These are phyloP conservation scores for Corvus moneduloides DNA, from an alignment of 2,113 vertebrate species.

Conservation along the genomic window DNA sequence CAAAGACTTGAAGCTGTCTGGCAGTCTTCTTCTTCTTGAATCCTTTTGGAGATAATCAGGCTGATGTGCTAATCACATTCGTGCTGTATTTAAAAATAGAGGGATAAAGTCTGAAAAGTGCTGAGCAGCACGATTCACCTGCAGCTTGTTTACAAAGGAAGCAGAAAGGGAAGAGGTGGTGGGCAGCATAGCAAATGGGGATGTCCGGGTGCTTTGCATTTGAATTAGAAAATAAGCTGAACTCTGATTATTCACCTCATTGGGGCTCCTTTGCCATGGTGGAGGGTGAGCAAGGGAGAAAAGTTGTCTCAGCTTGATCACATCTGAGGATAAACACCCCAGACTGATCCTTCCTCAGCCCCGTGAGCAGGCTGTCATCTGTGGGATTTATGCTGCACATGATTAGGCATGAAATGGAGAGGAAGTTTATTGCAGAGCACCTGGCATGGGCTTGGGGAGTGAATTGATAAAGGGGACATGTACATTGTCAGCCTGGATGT, in stretches of 20 bases:
- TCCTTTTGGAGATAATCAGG: conserved; percentile 45
- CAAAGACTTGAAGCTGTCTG: background rate
- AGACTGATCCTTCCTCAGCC: conserved; percentile 15
- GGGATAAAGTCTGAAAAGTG: conserved; percentile 2
- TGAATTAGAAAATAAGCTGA: background rate
- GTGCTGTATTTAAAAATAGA: conserved; percentile 25
- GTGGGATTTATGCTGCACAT: conserved; percentile 65
- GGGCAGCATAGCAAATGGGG: background rate
- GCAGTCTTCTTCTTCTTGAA: background rate
- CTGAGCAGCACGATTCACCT: conserved; percentile 31
- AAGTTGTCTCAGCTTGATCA: background rate
- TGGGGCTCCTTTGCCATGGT: background rate
- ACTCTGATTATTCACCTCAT: background rate
- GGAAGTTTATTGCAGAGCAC: conserved; percentile 66
- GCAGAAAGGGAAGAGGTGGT: background rate
- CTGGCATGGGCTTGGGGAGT: conserved; percentile 36
- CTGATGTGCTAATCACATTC: conserved; percentile 44
- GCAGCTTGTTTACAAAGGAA: conserved; percentile 18
- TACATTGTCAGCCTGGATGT: conserved; percentile 58
- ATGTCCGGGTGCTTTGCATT: background rate
- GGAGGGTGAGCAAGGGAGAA: background rate
- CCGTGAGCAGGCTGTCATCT: conserved; percentile 44
- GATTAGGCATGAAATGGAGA: conserved; percentile 71
- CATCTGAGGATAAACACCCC: conserved; percentile 21
- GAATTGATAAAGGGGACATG: conserved; percentile 66